Evolutionary conservation across 37 sponge, comb jelly and placozoan species (phyloP), one percentile per base, ranked within the genome.

Genomic region (Haliclona indistincta): DNA sequence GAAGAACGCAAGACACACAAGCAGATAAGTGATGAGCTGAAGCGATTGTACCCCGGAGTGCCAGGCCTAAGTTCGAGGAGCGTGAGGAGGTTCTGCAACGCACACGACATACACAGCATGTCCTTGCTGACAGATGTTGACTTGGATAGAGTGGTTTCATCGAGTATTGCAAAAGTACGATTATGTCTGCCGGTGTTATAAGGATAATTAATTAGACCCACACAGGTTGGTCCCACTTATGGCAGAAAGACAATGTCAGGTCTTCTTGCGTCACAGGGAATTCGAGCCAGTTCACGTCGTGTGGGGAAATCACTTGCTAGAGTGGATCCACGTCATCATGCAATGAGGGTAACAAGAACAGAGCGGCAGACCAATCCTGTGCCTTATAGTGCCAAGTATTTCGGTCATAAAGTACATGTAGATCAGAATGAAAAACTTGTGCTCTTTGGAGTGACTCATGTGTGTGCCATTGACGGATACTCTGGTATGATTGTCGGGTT

Each of bases 361-460:
- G 20, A 42, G 0, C 51, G 53, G 17, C 51, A 42, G 25, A 43
- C 51, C 4, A 76, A 76, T 26, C 80, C 80, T 2, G 20, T 58
- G 10, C 82, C 82, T 15, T 81, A 81, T 38, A 37, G 23, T 19
- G 82, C 82, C 0, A 51, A 58, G 38, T 81, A 81, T 53, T 81
- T 81, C 62, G 82, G 82, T 5, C 54, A 81, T 22, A 81, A 81
- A 26, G 26, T 81, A 1, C 74, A 75, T 23, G n/a, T 81, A 36
- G 82, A 81, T 32, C 82, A 81, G 47, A 81, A 81, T 62, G 84
- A 83, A 23, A 83, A 83, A 38, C 55, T 82, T 0, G 68, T 64
- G 0, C 74, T 82, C 75, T 83, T 65, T 5, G 76, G 84, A 37
- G 53, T 64, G 1, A 83, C 84, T 0, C 76, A 83, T 35, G 68